Conservation (phyloP, 2,113 vertebrate genomes). For the Diadophis punctatus region DNA sequence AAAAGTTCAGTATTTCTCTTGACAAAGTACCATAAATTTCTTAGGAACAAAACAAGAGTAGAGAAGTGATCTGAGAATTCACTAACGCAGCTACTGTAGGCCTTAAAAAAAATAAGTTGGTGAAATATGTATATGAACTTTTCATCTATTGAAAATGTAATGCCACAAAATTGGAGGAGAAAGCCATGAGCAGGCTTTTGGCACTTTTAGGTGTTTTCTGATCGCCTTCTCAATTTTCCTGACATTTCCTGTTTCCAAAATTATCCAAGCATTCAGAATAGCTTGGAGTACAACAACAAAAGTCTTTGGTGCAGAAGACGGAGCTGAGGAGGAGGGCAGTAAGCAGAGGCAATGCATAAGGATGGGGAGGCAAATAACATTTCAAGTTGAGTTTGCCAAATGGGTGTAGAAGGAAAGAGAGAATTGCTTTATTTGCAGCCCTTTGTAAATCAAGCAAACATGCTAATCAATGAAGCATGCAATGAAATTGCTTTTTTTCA, state of each 20-base stretch:
- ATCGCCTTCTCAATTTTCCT: conserved; percentile 37
- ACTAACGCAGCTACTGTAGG: conserved; percentile 44
- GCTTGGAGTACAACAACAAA: not conserved
- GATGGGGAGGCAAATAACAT: conserved; percentile 19
- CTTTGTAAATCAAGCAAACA: not conserved
- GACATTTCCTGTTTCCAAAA: conserved; percentile 53
- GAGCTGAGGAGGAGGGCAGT: not conserved
- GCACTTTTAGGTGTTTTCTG: conserved; percentile 18
- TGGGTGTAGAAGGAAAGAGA: not conserved
- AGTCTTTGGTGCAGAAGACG: not conserved
- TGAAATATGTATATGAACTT: not conserved
- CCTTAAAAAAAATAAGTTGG: conserved; percentile 5
- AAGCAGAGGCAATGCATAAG: not conserved
- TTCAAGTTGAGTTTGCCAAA: not conserved
- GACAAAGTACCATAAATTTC: conserved; percentile 73
- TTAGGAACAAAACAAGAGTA: conserved; percentile 44
- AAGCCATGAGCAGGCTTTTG: conserved; percentile 29
- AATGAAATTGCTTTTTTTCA: not conserved
- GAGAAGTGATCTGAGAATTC: conserved; percentile 51
- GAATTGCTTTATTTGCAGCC: not conserved
- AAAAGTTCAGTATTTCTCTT: conserved; percentile 65
- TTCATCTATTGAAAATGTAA: conserved; percentile 32
- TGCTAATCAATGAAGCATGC: not conserved
- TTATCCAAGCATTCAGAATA: conserved; percentile 19
- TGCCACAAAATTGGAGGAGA: conserved; percentile 26